These are phyloP conservation scores for Deilephila elpenor DNA, from an alignment of 2,888 invertebrate species.

Conservation along the genomic window DNA sequence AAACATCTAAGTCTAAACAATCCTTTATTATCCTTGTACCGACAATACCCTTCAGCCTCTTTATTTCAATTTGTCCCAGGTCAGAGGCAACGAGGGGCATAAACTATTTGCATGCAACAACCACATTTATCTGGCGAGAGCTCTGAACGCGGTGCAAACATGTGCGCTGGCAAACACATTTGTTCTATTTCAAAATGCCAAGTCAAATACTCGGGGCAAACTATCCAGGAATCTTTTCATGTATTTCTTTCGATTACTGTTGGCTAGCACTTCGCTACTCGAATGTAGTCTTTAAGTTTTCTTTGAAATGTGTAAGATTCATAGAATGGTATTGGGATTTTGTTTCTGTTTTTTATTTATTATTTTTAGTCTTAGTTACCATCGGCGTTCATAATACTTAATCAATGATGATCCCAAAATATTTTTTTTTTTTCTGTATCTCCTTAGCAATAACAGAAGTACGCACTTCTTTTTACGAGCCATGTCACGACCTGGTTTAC, in stretches of 20 bases:
- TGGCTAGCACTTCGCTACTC: constrained; percentile 1
- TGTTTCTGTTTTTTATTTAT: no score
- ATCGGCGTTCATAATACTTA: no score
- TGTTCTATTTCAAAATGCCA: constrained; percentile 17
- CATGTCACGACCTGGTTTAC: no score
- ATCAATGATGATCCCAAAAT: no score
- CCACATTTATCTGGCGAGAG: not conserved
- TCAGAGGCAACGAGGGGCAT: constrained; percentile 31
- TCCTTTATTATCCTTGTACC: not conserved
- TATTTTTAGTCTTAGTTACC: no score
- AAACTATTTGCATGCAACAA: constrained; percentile 14
- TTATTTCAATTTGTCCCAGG: constrained; percentile 35
- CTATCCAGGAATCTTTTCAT: constrained; percentile 3
- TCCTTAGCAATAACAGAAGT: no score
- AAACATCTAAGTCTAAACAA: not conserved
- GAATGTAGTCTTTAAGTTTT: constrained; percentile 1
- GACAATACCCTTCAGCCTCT: constrained; percentile 31
- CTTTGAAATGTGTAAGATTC: not conserved
- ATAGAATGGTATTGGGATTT: no score
- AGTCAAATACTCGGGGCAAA: constrained; percentile 16
- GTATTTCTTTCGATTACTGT: constrained; percentile 13
- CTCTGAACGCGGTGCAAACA: constrained; percentile 1
- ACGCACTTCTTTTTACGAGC: no score
- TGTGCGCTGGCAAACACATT: constrained; percentile 21
- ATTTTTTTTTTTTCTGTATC: no score